phyloP scores from a whole-genome alignment of 1,140 invertebrate genomes.

The Cotesia glomerata region DNA sequence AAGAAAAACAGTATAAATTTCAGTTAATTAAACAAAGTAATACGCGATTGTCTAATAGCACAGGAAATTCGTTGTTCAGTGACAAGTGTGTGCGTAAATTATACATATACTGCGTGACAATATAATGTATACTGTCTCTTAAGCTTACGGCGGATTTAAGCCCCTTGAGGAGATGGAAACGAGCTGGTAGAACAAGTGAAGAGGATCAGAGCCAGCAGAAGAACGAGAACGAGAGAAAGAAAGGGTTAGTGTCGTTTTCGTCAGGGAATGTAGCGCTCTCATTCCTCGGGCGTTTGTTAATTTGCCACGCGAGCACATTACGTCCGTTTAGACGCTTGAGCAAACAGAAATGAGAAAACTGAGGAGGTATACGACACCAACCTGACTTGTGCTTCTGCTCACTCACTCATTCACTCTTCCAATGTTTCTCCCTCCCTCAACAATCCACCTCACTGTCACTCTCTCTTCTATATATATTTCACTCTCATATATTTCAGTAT shows the following conservation, averaged over 20 bases:
- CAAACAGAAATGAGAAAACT: constrained; percentile 39
- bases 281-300: constrained; percentile 48
- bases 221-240: constrained; percentile 25
- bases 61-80: constrained; percentile 41
- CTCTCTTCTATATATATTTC: constrained; percentile 18
- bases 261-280: constrained; percentile 35
- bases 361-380: constrained; percentile 34
- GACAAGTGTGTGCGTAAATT: constrained; percentile 53
- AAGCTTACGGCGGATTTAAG: constrained; percentile 51
- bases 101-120: constrained; percentile 36
- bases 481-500: no score
- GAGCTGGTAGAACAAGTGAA: constrained; percentile 34
- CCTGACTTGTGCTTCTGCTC: constrained; percentile 5
- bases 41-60: neutral
- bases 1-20: no score
- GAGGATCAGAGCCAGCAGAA: constrained; percentile 11
- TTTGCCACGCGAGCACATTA: constrained; percentile 51
- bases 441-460: constrained; percentile 19
- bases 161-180: constrained; percentile 63
- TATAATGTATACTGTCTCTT: constrained; percentile 3
- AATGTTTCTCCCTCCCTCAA: neutral
- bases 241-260: constrained; percentile 33
- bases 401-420: neutral
- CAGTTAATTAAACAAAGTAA: no score
- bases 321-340: constrained; percentile 34